Percentiles rank a stretch among this genome's conserved stretches.
Evolutionary conservation across 2,888 invertebrate genomes (phyloP).

Genomic region (Perizoma affinitatum): DNA sequence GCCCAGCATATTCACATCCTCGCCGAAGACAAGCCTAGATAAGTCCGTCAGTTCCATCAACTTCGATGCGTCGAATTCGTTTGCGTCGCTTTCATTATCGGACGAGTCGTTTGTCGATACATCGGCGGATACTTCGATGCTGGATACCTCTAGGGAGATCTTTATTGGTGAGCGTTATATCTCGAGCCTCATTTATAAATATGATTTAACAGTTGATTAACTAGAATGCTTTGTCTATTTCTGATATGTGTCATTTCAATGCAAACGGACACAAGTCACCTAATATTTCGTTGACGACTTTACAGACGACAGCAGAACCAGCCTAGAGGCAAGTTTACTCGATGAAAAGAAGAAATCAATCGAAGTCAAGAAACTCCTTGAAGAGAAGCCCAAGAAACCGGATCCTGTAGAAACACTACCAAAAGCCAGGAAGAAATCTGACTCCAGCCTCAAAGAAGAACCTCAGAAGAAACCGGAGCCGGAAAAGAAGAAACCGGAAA

Average conservation of each 20-base stretch:
- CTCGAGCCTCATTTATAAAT: too few relatives aligned
- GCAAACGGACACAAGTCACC: too few relatives aligned
- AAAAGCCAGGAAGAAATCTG: conserved; percentile 71
- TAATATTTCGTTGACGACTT: too few relatives aligned
- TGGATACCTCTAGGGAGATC: conserved; percentile 66
- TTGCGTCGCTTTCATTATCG: conserved; percentile 72
- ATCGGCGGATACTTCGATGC: conserved; percentile 60
- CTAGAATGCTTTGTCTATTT: too few relatives aligned
- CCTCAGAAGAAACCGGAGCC: conserved; percentile 55
- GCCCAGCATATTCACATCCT: conserved; percentile 77
- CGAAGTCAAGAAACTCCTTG: conserved; percentile 32
- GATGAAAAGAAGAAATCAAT: conserved; percentile 29
- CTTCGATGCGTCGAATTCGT: conserved; percentile 64
- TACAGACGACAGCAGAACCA: conserved; percentile 69
- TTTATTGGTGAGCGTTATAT: too few relatives aligned
- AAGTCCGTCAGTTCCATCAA: conserved; percentile 42
- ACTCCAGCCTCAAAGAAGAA: conserved; percentile 74
- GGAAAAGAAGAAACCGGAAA: conserved; percentile 57
- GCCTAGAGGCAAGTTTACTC: conserved; percentile 58
- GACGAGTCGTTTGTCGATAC: conserved; percentile 72
- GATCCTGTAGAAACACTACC: conserved; percentile 48
- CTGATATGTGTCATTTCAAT: not conserved
- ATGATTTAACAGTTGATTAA: too few relatives aligned
- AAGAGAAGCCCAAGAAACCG: conserved; percentile 59
- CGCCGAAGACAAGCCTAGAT: conserved; percentile 67